Base-by-base conservation (phyloP, 2,888 invertebrate genomes). In the Aspidiotus rigidus region DNA sequence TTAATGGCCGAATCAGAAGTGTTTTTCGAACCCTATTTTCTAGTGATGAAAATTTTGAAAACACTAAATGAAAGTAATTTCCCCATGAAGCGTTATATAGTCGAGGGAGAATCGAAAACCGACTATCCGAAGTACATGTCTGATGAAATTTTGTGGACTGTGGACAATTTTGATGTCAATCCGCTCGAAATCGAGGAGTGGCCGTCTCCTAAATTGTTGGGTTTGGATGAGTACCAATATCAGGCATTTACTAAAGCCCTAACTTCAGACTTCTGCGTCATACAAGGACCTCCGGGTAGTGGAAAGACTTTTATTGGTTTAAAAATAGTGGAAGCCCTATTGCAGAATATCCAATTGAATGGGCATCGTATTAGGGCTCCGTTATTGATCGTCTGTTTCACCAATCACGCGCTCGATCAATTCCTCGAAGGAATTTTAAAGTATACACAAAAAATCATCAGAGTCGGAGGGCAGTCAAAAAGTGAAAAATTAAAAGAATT, bases 241-340 rank as follows among this genome's bases (percentile, higher is more conserved):
- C 76, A 78, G 53, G 91, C 92, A 0, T 85, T 84, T 74, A 80
- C 82, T 73, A 81, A 84, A 49, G 88, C 89, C 0, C 75, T 93
- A 2, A 85, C 84, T 0, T 81, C 83, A 74, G 86, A 90, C 78
- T 85, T 92, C 73, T 84, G 84, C 0, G 81, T 91, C 0, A 88
- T 92, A 71, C 92, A 92, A 80, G 93, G 93, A 0, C 92, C 92
- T 0, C 92, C 93, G 0, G 93, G 93, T 2, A 92, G 92, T 0
- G 93, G 92, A 0, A 93, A 92, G 81, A 64, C 64, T 41, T 88
- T 83, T 76, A 77, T 92, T 71, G 91, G 91, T 0, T 79, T 89
- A 44, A 86, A 88, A 81, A 84, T 93, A 16, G 85, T 87, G 0
- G 80, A 85, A 69, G 82, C 61, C 2, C 39, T 72, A 7, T 53